phyloP scores from a whole-genome alignment of 2,888 invertebrate genomes.

The Mythimna ferrago region DNA sequence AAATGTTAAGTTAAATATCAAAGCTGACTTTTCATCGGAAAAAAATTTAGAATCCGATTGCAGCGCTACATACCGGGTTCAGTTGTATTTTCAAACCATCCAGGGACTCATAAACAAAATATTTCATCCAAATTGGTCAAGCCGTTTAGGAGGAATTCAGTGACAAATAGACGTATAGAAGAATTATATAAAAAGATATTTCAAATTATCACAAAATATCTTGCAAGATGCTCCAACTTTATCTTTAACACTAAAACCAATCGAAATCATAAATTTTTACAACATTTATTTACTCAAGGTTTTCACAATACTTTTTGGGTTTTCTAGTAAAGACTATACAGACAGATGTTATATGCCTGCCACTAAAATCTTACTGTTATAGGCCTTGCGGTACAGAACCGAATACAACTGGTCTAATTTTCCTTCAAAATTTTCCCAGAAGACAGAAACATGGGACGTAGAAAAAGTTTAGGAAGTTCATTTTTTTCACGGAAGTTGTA shows the following conservation, averaged over 20 bases:
- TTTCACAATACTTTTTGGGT: conserved; percentile 1
- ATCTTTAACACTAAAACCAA: background rate
- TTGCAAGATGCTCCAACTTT: background rate
- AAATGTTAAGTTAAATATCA: too few relatives aligned
- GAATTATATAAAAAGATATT: too few relatives aligned
- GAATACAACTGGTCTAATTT: conserved; percentile 19
- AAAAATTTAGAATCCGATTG: too few relatives aligned
- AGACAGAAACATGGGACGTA: conserved; percentile 12
- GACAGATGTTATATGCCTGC: conserved; percentile 9
- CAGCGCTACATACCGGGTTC: too few relatives aligned
- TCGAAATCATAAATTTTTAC: conserved; percentile 11
- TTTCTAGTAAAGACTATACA: conserved; percentile 25
- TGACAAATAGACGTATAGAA: too few relatives aligned
- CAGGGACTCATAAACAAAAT: too few relatives aligned
- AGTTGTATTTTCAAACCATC: too few relatives aligned
- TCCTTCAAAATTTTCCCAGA: conserved; percentile 5
- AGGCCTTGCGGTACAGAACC: background rate
- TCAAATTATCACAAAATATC: background rate
- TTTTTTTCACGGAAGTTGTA: conserved; percentile 34
- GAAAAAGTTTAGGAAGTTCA: conserved; percentile 27
- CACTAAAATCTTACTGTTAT: conserved; percentile 41
- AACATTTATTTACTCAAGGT: conserved; percentile 17
- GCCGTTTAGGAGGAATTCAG: too few relatives aligned
- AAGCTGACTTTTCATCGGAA: too few relatives aligned
- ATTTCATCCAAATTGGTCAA: too few relatives aligned